Conservation (phyloP, 2,888 invertebrate species). For the Anoplius nigerrimus region DNA sequence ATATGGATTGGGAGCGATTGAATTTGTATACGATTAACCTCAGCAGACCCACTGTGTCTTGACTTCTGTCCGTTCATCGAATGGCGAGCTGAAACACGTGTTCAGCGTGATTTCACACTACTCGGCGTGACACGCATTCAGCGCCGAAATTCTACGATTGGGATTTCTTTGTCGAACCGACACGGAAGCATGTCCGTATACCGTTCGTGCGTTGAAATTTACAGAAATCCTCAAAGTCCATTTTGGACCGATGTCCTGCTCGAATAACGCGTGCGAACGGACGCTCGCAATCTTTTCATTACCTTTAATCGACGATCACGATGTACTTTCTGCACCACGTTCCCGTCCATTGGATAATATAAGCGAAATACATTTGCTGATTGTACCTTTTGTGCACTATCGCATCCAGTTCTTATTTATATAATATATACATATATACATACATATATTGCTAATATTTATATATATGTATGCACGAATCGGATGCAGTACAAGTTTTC, state of each 20-base stretch:
- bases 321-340: constrained; percentile 28
- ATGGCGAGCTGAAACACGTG: too few species aligned
- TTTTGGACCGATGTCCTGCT: constrained; percentile 22
- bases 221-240: constrained; percentile 11
- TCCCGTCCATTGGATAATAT: constrained; percentile 1
- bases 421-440: constrained; percentile 21
- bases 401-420: constrained; percentile 44
- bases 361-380: constrained; percentile 32
- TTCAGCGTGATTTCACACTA: too few species aligned
- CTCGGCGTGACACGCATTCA: too few species aligned
- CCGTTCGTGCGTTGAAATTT: too few species aligned
- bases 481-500: constrained; percentile 23
- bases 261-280: neutral
- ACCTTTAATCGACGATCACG: constrained; percentile 13
- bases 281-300: neutral
- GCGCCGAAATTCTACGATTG: too few species aligned
- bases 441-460: constrained; percentile 37
- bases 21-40: too few species aligned
- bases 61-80: too few species aligned
- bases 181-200: too few species aligned
- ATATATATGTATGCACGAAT: constrained; percentile 37
- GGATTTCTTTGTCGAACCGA: too few species aligned
- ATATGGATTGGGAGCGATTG: too few species aligned
- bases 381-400: constrained; percentile 29
- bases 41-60: too few species aligned